Evolutionary conservation across 1,140 invertebrate species (phyloP), one percentile per base, ranked within the genome.

Genomic region (Drosophila neocordata): DNA sequence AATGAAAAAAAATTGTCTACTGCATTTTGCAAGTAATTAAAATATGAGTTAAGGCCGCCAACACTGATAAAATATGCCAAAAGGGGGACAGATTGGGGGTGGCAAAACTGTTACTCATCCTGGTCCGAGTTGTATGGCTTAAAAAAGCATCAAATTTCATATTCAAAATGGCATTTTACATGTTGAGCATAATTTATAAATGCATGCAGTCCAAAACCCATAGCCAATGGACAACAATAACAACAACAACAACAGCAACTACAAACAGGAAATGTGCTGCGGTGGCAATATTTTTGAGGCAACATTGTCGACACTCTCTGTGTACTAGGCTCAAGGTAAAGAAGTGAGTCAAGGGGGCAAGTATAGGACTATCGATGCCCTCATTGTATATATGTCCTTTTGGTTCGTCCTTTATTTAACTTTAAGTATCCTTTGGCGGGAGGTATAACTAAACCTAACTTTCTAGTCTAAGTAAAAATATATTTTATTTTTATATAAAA

Each of bases 101-200:
- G 22, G 22, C 2, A 2, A 24, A 24, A 24, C 18, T 48, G 41
- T 15, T 20, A 20, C 41, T 48, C 41, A 48, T 48, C 7, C 41
- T 48, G 76, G 69, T 70, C 78, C 22, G 4, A 56, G 79, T 62
- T 62, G 58, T 60, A 48, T 65, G 82, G 89, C 89, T 90, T 90
- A 90, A 90, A 90, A 90, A 82, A 78, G 89, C 89, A 90, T 90
- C 89, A 90, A 90, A 90, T 90, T 90, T 90, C 89, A 90, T 90
- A 90, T 90, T 90, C 89, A 90, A 90, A 90, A 90, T 90, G 89
- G 85, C 89, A 91, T 72, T 90, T 90, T 90, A 87, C 89, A 90
- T 90, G 89, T 87, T 89, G 81, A 82, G 89, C 83, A 90, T 90
- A 90, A 90, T 90, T 90, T 91, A 90, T 90, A 90, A 84, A 90